These are phyloP conservation scores for Lithophane ornitopus DNA, from an alignment of 2,888 invertebrate genomes.

Conservation along the genomic window DNA sequence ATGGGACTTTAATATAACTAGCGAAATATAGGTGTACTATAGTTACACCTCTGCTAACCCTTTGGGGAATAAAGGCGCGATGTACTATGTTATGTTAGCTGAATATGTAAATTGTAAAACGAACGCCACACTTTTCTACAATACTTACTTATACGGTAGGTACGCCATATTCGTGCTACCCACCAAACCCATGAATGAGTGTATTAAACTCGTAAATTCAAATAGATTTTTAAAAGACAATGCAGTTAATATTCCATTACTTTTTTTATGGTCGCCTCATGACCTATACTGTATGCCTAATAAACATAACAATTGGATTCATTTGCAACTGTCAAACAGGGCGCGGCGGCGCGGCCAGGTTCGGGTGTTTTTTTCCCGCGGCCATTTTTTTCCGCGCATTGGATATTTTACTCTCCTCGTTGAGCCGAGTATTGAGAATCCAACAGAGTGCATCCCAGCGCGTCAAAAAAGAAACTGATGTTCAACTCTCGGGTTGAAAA, in stretches of 20 bases:
- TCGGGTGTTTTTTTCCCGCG: background rate
- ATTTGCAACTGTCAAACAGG: background rate
- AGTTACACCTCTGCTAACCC: too few relatives aligned
- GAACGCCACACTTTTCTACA: background rate
- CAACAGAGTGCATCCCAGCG: background rate
- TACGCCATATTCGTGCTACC: background rate
- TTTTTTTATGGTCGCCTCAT: background rate
- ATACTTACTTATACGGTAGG: too few relatives aligned
- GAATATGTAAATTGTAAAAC: too few relatives aligned
- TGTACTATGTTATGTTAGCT: too few relatives aligned
- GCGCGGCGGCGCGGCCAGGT: background rate
- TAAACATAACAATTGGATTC: constrained; percentile 18
- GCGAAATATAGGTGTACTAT: too few relatives aligned
- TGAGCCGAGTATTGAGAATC: background rate
- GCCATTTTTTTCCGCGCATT: background rate
- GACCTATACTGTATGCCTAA: too few relatives aligned
- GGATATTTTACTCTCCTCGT: background rate
- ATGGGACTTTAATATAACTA: too few relatives aligned
- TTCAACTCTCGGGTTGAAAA: background rate
- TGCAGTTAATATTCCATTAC: background rate
- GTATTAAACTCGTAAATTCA: constrained; percentile 4
- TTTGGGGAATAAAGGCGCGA: too few relatives aligned
- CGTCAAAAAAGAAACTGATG: background rate
- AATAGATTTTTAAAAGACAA: constrained; percentile 8
- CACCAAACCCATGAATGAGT: constrained; percentile 5